These are phyloP conservation scores for Epinephelus fuscoguttatus DNA, from an alignment of 2,113 vertebrate genomes.

Conservation along the genomic window DNA sequence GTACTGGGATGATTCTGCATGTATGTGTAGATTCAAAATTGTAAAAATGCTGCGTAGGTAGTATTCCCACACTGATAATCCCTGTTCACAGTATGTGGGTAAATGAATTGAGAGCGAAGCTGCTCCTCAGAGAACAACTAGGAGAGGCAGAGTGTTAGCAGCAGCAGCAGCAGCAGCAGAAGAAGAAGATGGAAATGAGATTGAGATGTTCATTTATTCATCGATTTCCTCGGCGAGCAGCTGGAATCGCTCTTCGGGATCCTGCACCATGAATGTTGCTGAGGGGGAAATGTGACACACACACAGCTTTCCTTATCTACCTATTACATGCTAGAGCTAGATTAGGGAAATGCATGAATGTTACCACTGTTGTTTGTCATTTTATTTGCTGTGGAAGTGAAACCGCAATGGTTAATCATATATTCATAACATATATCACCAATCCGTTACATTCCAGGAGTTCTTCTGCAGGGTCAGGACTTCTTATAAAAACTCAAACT, in stretches of 20 bases:
- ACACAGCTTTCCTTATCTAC: constrained; percentile 15
- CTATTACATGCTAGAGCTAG: background rate
- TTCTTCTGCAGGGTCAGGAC: background rate
- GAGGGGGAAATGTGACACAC: constrained; percentile 18
- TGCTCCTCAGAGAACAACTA: constrained; percentile 48
- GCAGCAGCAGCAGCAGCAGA: constrained; percentile 11
- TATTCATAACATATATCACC: too few relatives aligned
- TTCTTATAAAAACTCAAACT: too few relatives aligned
- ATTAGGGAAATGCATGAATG: background rate
- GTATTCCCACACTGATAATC: constrained; percentile 27
- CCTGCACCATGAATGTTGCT: background rate
- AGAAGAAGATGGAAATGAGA: constrained; percentile 51
- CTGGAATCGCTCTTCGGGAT: constrained; percentile 30
- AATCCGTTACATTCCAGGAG: background rate
- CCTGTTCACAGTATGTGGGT: constrained; percentile 34
- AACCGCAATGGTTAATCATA: background rate
- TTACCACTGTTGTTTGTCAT: background rate
- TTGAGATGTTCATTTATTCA: constrained; percentile 55
- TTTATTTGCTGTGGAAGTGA: background rate
- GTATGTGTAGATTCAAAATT: background rate
- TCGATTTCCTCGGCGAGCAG: constrained; percentile 38
- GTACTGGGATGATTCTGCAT: background rate
- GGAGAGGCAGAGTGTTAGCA: constrained; percentile 24
- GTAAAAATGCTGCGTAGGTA: constrained; percentile 19
- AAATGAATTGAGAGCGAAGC: constrained; percentile 45